Conservation (phyloP, 1,140 invertebrate species). For the Halesus radiatus region DNA sequence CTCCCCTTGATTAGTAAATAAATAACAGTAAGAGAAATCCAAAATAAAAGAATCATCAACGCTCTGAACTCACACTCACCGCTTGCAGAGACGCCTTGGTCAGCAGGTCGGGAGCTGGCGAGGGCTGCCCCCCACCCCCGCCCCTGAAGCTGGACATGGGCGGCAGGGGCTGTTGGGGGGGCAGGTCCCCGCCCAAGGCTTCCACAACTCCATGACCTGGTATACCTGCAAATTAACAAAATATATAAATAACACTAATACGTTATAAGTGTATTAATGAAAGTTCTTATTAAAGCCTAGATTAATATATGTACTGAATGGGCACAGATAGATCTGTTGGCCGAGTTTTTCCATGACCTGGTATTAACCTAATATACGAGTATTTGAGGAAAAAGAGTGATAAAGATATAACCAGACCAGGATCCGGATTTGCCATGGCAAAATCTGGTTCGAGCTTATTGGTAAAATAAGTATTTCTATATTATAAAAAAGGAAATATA, state of each 20-base stretch:
- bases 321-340: too few relatives aligned
- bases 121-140: slow-evolving; percentile 75
- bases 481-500: too few relatives aligned
- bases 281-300: too few relatives aligned
- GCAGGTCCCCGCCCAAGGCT: slow-evolving; percentile 70
- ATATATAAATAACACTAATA: not conserved
- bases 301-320: too few relatives aligned
- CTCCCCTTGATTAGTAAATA: not conserved
- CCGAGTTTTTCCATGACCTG: too few relatives aligned
- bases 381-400: too few relatives aligned
- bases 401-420: too few relatives aligned
- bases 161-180: slow-evolving; percentile 80
- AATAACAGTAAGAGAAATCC: not conserved
- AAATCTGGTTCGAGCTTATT: too few relatives aligned
- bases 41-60: not conserved
- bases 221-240: slow-evolving; percentile 70
- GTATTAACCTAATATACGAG: too few relatives aligned
- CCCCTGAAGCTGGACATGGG: slow-evolving; percentile 94
- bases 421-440: too few relatives aligned
- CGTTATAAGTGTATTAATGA: too few relatives aligned
- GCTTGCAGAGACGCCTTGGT: slow-evolving; percentile 69
- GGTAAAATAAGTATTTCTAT: too few relatives aligned
- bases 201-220: slow-evolving; percentile 72
- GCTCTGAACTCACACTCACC: slow-evolving; percentile 57
- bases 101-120: slow-evolving; percentile 70